Percentiles rank a stretch among this genome's conserved stretches.
Evolutionary conservation across 2,888 invertebrate genomes (phyloP).

Genomic region (Reticulitermes lucifugus): DNA sequence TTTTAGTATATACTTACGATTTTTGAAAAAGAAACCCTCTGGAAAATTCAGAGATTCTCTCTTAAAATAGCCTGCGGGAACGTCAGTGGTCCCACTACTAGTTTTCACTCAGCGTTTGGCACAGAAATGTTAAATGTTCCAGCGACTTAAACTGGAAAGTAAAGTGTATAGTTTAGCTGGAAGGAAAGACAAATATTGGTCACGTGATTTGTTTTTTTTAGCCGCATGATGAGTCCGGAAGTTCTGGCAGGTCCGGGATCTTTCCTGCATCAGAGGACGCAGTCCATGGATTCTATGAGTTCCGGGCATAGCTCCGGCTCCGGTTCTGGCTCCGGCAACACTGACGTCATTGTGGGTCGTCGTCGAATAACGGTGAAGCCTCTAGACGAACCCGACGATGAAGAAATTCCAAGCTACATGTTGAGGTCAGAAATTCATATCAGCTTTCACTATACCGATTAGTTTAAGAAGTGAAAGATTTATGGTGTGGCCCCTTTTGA

Average conservation of each 20-base stretch:
- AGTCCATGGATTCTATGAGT: conserved; percentile 59
- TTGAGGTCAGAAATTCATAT: conserved; percentile 50
- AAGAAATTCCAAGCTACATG: conserved; percentile 56
- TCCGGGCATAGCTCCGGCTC: conserved; percentile 58
- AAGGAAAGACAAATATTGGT: no score
- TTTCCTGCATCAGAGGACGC: conserved; percentile 56
- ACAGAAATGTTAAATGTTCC: no score
- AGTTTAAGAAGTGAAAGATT: neutral
- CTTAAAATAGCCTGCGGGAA: no score
- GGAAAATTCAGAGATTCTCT: no score
- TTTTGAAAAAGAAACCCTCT: no score
- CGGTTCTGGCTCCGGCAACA: conserved; percentile 48
- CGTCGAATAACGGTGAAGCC: conserved; percentile 58
- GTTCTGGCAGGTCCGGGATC: conserved; percentile 45
- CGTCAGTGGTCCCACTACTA: no score
- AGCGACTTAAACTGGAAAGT: no score
- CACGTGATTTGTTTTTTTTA: no score
- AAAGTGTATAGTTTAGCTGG: no score
- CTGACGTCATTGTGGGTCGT: conserved; percentile 41
- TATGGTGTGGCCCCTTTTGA: neutral
- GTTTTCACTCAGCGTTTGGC: no score
- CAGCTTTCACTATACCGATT: no score
- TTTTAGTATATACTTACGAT: no score
- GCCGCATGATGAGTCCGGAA: conserved; percentile 57
- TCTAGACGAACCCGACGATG: conserved; percentile 57